Conservation (phyloP, 1,140 invertebrate species). For the Rhyacophila brunnea region DNA sequence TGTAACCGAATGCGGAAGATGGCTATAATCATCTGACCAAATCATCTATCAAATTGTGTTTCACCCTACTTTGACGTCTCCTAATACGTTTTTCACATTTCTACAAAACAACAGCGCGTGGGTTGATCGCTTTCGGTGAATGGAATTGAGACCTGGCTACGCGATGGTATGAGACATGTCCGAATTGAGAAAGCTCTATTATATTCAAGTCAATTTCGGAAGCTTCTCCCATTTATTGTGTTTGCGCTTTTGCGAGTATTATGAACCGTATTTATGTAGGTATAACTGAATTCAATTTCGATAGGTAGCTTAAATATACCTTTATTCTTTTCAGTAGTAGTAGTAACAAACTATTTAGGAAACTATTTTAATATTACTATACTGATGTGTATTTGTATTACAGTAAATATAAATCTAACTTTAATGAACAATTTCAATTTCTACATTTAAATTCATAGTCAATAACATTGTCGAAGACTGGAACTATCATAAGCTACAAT, state of each 20-base stretch:
- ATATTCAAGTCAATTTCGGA: slow-evolving; percentile 18
- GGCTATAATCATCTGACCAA: slow-evolving; percentile 11
- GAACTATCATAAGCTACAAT: too few species aligned
- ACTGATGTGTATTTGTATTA: too few species aligned
- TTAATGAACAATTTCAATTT: too few species aligned
- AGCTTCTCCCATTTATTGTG: slow-evolving; percentile 14
- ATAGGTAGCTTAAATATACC: background rate
- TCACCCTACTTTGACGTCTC: slow-evolving; percentile 9
- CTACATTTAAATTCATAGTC: too few species aligned
- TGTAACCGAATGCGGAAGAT: background rate
- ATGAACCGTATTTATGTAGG: slow-evolving; percentile 19
- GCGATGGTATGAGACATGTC: background rate
- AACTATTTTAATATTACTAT: too few species aligned
- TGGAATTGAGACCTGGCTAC: background rate
- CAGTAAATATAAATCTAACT: too few species aligned
- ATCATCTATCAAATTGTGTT: slow-evolving; percentile 19
- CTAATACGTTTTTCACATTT: slow-evolving; percentile 8
- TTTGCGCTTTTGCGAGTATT: slow-evolving; percentile 11
- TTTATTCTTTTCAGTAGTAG: too few species aligned
- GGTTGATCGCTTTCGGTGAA: too few species aligned
- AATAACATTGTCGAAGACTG: too few species aligned
- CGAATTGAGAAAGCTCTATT: slow-evolving; percentile 6
- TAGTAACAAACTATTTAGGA: too few species aligned
- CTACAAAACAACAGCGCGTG: background rate
- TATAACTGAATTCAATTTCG: slow-evolving; percentile 23